Base-by-base conservation (phyloP, 2,113 vertebrate genomes). In the Tylochromis polylepis region DNA sequence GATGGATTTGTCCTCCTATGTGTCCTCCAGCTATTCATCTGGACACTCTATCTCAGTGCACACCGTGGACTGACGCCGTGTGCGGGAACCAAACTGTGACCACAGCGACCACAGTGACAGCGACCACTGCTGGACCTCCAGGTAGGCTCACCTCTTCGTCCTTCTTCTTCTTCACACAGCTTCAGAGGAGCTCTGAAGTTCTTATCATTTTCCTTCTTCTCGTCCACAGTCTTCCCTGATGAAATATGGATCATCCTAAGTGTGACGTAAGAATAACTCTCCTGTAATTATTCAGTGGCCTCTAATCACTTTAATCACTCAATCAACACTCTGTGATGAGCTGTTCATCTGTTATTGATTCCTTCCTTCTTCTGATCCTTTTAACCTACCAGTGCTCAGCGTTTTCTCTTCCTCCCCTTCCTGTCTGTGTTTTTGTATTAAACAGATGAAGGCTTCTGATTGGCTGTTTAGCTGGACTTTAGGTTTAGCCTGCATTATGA, bases 1-100 rank as follows among this genome's bases (percentile, higher is more conserved):
- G 70, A n/a, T 10, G 9, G 8, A 51, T 75, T 51, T 75, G 15
- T 49, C 70, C 15, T 75, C 0, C 67, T 43, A 24, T 75, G 24
- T 75, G 41, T 75, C 67, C 15, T 75, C 43, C 70, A 77, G 70
- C 27, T 51, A 5, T 20, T 51, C 43, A n/a, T 51, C 70, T 1
- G 70, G 70, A 20, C 27, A 51, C 43, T 51, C 70, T 77, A 46
- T 20, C 70, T 0, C 1, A 12, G 27, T 77, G 70, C 43, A 51
- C 3, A 15, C 1, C 0, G 0, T 20, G 46, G 70, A 14, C 16
- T 3, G 43, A 77, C 20, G 22, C 70, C 18, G 70, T 77, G 43
- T 77, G 70, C 1, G 43, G 10, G 27, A 77, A 77, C 46, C 70
- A 0, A 29, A 75, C 70, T 29, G 9, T 29, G 15, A 31, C 16